Percentiles rank a stretch among this genome's conserved stretches.
phyloP scores from a whole-genome alignment of 2,113 vertebrate species.

The Neofelis nebulosa region DNA sequence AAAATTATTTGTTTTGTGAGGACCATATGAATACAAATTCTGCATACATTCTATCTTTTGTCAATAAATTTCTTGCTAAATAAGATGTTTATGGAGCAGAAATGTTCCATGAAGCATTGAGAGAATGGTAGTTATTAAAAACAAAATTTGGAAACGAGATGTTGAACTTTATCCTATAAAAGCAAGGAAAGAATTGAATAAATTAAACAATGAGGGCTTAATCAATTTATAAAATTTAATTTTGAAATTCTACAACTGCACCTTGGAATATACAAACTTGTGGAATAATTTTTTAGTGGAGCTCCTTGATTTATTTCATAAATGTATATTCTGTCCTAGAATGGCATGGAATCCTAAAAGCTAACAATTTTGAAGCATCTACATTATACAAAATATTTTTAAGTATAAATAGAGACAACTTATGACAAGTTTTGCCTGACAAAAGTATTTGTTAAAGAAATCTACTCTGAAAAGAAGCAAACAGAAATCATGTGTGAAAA shows the following conservation, averaged over 20 bases:
- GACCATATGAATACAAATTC: not conserved
- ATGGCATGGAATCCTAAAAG: not conserved
- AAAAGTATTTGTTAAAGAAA: not conserved
- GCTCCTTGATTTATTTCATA: not conserved
- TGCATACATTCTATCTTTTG: not conserved
- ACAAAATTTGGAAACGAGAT: slow-evolving; percentile 27
- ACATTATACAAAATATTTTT: not conserved
- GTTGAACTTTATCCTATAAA: not conserved
- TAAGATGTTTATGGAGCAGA: not conserved
- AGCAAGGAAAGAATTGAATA: not conserved
- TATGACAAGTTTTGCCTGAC: not conserved
- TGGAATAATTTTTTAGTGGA: not conserved
- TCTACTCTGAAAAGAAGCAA: not conserved
- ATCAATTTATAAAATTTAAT: not conserved
- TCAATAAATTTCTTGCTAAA: not conserved
- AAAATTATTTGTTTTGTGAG: not conserved
- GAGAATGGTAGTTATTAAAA: not conserved
- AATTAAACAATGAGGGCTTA: not conserved
- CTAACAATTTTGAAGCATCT: not conserved
- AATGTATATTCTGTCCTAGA: not conserved
- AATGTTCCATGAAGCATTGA: not conserved
- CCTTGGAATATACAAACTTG: not conserved
- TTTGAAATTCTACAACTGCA: slow-evolving; percentile 1
- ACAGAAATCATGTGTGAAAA: slow-evolving; percentile 9
- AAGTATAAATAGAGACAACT: not conserved